A percentile compares a stretch with the other conserved stretches of the same genome.
phyloP scores from a whole-genome alignment of 1,140 invertebrate species.

The Aplysia californica region DNA sequence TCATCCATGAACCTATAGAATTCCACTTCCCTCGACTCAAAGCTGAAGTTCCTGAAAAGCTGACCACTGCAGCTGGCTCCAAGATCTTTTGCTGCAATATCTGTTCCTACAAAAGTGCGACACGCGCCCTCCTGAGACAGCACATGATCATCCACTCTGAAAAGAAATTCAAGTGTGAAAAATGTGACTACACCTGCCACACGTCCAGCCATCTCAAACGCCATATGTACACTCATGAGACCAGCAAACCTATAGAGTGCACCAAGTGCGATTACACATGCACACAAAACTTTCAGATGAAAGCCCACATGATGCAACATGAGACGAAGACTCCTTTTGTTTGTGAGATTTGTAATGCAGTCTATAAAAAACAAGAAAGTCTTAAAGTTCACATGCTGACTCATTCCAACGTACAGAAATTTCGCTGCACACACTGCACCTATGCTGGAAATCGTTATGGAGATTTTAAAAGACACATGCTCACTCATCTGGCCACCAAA shows the following conservation, averaged over 20 bases:
- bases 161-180: constrained; percentile 11
- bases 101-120: constrained; percentile 13
- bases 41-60: constrained; percentile 6
- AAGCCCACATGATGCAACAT: constrained; percentile 7
- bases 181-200: constrained; percentile 13
- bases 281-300: constrained; percentile 23
- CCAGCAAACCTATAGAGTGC: constrained; percentile 11
- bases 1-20: neutral
- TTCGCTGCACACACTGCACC: neutral
- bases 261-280: constrained; percentile 11
- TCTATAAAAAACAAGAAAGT: constrained; percentile 14
- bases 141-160: constrained; percentile 14
- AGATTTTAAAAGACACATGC: constrained; percentile 14
- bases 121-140: constrained; percentile 10
- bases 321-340: constrained; percentile 1
- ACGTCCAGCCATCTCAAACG: constrained; percentile 19
- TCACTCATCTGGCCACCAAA: constrained; percentile 1
- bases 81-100: constrained; percentile 22
- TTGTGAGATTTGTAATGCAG: constrained; percentile 14
- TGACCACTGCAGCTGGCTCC: constrained; percentile 5
- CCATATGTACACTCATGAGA: constrained; percentile 19
- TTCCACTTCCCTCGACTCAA: constrained; percentile 9
- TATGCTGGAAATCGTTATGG: constrained; percentile 12
- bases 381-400: constrained; percentile 24
- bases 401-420: constrained; percentile 14